phyloP scores from a whole-genome alignment of 2,113 vertebrate genomes.

The Leptocoma aspasia region DNA sequence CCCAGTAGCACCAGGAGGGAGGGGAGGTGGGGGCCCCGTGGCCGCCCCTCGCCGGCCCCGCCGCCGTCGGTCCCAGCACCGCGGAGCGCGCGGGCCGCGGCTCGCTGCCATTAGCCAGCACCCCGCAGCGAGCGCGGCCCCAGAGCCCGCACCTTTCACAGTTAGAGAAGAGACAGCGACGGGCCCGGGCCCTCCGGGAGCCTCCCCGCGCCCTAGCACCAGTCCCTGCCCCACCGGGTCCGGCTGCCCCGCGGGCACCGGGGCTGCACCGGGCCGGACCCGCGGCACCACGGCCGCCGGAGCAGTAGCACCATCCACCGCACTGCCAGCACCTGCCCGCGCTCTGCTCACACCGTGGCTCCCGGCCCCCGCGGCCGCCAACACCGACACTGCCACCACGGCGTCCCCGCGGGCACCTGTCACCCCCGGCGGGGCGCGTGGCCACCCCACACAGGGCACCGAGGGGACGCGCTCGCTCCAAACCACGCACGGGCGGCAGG shows the following conservation, averaged over 20 bases:
- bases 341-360: neutral
- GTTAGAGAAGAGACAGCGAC: constrained; percentile 22
- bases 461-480: neutral
- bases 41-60: too few species aligned
- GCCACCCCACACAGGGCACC: too few species aligned
- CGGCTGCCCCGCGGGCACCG: neutral
- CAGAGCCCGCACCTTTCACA: constrained; percentile 23
- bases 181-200: neutral
- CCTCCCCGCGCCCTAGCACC: constrained; percentile 5
- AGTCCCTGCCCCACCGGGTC: neutral
- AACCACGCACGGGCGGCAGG: neutral
- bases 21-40: neutral
- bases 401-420: too few species aligned
- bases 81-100: neutral
- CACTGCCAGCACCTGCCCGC: neutral
- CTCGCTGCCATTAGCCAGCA: constrained; percentile 51
- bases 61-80: neutral
- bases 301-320: constrained; percentile 34
- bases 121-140: constrained; percentile 26
- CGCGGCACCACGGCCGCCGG: neutral
- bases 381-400: neutral
- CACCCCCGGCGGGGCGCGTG: neutral
- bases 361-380: neutral
- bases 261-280: neutral
- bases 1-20: constrained; percentile 10